Conservation (phyloP, 1,140 invertebrate species). For the Polyergus mexicanus region DNA sequence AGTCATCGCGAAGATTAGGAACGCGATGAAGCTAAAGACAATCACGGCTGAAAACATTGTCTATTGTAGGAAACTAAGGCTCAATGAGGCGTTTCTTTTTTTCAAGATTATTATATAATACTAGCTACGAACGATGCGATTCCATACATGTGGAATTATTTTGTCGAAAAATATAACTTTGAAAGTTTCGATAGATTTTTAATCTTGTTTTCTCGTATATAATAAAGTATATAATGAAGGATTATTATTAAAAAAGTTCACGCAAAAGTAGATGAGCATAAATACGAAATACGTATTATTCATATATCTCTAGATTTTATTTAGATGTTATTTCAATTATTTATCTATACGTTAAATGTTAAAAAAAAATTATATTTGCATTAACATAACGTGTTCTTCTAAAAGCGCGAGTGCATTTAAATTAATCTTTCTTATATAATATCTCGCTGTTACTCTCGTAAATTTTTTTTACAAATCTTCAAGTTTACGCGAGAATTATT, state of each 20-base stretch:
- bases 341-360: background rate
- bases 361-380: background rate
- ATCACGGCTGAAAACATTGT: background rate
- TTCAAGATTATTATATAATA: too few relatives aligned
- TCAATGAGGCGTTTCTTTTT: too few relatives aligned
- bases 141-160: background rate
- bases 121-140: background rate
- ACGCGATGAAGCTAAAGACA: slow-evolving; percentile 26
- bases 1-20: slow-evolving; percentile 51
- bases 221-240: too few relatives aligned
- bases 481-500: background rate
- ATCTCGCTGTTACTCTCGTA: background rate
- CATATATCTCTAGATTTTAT: background rate
- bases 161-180: background rate
- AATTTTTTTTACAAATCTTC: background rate
- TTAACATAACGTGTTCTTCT: background rate
- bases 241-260: too few relatives aligned
- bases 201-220: too few relatives aligned
- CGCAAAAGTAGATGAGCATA: too few relatives aligned
- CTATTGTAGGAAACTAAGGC: too few relatives aligned
- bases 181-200: background rate
- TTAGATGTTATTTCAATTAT: background rate
- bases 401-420: background rate
- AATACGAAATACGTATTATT: too few relatives aligned
- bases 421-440: background rate